Percentiles rank a stretch among this genome's conserved stretches.
Evolutionary conservation across 2,888 invertebrate genomes (phyloP).

Genomic region (Zele albiditarsus): DNA sequence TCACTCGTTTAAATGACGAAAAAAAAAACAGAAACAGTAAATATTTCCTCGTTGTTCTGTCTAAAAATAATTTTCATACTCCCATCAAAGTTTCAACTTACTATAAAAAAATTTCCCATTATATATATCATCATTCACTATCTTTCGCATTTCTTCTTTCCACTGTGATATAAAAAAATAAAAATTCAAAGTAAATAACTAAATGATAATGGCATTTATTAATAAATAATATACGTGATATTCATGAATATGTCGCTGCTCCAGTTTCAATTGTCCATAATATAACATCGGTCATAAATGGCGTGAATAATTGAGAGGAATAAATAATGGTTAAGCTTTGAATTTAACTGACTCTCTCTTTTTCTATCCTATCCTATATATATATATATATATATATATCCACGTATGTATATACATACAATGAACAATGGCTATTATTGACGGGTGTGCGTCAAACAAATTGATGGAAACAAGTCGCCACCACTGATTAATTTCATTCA

Average conservation of each 20-base stretch:
- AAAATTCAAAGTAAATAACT: slow-evolving; percentile 16
- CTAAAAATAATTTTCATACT: too few species aligned
- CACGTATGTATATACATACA: not conserved
- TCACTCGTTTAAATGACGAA: too few species aligned
- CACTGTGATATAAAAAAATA: too few species aligned
- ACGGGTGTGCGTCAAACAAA: slow-evolving; percentile 37
- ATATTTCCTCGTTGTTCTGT: too few species aligned
- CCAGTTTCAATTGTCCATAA: slow-evolving; percentile 1
- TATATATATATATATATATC: not conserved
- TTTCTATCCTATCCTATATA: not conserved
- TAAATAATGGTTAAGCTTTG: slow-evolving; percentile 16
- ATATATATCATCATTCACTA: too few species aligned
- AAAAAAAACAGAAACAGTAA: too few species aligned
- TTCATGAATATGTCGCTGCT: not conserved
- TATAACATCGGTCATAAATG: not conserved
- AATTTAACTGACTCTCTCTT: slow-evolving; percentile 19
- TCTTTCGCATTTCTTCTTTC: too few species aligned
- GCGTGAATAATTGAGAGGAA: slow-evolving; percentile 27
- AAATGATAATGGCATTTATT: slow-evolving; percentile 44
- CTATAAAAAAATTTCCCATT: too few species aligned
- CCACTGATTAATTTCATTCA: slow-evolving; percentile 42
- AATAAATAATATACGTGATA: slow-evolving; percentile 4
- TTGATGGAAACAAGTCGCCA: slow-evolving; percentile 40
- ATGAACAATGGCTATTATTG: slow-evolving; percentile 4
- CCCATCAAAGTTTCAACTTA: too few species aligned